Evolutionary conservation across 2,113 vertebrate genomes (phyloP), one percentile per base, ranked within the genome.

Genomic region (Malurus cyaneus): DNA sequence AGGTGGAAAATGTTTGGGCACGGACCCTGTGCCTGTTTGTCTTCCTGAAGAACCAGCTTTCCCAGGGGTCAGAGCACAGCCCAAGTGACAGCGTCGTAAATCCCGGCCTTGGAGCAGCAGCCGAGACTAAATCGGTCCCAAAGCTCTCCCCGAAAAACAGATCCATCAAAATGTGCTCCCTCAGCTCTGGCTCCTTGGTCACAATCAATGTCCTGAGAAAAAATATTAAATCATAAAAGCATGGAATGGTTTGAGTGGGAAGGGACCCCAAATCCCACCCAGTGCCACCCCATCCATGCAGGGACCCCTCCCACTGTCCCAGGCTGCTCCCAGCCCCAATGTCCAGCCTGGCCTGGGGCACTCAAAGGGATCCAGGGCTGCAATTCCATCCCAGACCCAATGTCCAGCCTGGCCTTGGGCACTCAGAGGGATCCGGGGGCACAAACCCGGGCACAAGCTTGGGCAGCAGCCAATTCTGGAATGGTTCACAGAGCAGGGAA

Each of bases 91-190:
- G 60, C 2, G 0, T 36, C 2, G 18, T 2, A 11, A 54, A 53
- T 44, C 3, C 26, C 6, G 50, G 1, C 7, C 91, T 21, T 0
- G 34, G 20, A 8, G 18, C 47, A 4, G 25, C 44, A 10, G 59
- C 56, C 4, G n/a, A 2, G 11, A 3, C 26, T 2, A 0, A 6
- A 4, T 0, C 14, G 2, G 29, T 4, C 57, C n/a, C 4, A 1
- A 1, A 54, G n/a, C 14, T 25, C 53, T n/a, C 17, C 67, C 28
- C 31, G 6, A 2, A 12, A 23, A 29, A 39, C n/a, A 12, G 15
- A 13, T 10, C 50, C 42, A 14, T 14, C 83, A 24, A 21, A 44
- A 29, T 0, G 0, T 4, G 1, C 0, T 31, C 49, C 61, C 41
- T 9, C 25, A 10, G 2, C 7, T 28, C 80, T 24, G 39, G 10